A percentile compares a stretch with the other conserved stretches of the same genome.
Conservation (phyloP, 2,797 vertebrate genomes). For the Clarias platycephalus region DNA sequence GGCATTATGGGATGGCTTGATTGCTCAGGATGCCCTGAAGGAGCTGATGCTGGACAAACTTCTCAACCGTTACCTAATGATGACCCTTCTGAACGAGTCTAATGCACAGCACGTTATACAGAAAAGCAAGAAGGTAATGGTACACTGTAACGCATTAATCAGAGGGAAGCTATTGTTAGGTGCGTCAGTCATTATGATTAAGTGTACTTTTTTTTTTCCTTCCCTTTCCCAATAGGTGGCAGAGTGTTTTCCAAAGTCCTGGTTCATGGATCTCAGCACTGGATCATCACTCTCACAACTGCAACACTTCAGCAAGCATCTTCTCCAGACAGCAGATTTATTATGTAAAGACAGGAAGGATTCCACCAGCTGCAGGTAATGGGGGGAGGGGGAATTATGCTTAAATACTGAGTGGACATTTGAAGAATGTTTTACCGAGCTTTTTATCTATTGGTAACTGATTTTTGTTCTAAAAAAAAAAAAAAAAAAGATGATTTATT, state of each 20-base stretch:
- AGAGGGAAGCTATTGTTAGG: not conserved
- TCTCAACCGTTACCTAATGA: conserved; percentile 87
- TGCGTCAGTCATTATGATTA: not conserved
- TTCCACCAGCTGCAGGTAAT: conserved; percentile 63
- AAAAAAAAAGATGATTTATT: not conserved
- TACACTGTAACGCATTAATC: not conserved
- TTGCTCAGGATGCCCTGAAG: conserved; percentile 76
- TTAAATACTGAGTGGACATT: not conserved
- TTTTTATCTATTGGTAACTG: not conserved
- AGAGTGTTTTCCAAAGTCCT: conserved; percentile 78
- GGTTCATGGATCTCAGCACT: conserved; percentile 74
- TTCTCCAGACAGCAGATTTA: conserved; percentile 72
- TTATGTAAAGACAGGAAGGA: conserved; percentile 71
- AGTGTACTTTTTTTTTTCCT: too few species aligned
- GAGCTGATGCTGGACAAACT: conserved; percentile 86
- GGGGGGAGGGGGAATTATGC: not conserved
- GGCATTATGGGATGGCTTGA: conserved; percentile 83
- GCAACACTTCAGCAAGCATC: conserved; percentile 79
- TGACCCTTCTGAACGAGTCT: conserved; percentile 76
- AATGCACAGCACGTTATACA: conserved; percentile 59
- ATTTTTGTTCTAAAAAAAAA: too few species aligned
- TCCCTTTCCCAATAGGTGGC: conserved; percentile 72
- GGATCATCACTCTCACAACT: conserved; percentile 78
- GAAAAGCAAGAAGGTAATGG: conserved; percentile 80
- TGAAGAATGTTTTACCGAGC: not conserved